Conservation (phyloP, 2,888 invertebrate species). For the Ophonus ardosiacus region DNA sequence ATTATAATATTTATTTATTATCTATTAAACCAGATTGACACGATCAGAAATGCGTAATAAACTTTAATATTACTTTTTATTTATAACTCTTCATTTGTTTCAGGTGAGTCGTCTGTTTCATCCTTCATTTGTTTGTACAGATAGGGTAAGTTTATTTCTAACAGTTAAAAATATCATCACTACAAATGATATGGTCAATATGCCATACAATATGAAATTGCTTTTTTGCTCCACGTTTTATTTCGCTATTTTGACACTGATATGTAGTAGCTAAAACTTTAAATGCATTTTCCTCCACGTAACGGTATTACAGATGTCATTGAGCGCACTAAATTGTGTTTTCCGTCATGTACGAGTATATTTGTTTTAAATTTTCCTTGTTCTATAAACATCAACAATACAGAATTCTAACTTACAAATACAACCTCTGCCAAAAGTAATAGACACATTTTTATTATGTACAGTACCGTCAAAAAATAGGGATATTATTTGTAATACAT, state of each 20-base stretch:
- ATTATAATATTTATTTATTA: too few relatives aligned
- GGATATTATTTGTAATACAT: too few relatives aligned
- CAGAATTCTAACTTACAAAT: too few relatives aligned
- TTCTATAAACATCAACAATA: too few relatives aligned
- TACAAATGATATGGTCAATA: not conserved
- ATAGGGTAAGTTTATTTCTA: not conserved
- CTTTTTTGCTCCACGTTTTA: not conserved
- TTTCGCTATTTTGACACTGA: not conserved
- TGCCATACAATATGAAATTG: not conserved
- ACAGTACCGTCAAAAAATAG: too few relatives aligned
- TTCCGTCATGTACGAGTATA: too few relatives aligned
- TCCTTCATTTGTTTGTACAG: not conserved
- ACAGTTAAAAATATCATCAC: not conserved
- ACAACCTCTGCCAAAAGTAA: too few relatives aligned
- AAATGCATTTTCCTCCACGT: not conserved
- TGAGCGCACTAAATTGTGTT: not conserved
- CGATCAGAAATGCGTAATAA: too few relatives aligned
- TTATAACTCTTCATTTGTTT: not conserved
- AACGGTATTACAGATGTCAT: not conserved
- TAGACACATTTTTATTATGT: too few relatives aligned
- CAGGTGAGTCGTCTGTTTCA: not conserved
- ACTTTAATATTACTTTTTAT: not conserved
- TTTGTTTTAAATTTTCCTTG: too few relatives aligned
- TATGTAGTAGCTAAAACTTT: not conserved
- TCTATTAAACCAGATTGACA: too few relatives aligned